Evolutionary conservation across 2,113 vertebrate species (phyloP).

Genomic region (Gnathonemus longibarbis): DNA sequence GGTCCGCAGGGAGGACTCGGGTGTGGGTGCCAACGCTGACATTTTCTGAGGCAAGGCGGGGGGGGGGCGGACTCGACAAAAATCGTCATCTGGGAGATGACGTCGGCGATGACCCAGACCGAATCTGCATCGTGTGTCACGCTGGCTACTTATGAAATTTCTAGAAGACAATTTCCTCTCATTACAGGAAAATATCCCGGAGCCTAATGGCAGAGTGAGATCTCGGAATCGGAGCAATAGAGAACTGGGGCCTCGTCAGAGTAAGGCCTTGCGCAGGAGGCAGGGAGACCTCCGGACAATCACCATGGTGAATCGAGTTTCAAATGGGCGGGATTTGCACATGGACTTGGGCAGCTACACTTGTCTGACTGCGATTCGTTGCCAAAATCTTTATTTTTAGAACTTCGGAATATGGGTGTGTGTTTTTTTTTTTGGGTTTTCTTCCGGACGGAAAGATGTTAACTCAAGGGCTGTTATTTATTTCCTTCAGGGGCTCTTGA

Average conservation of each 20-base stretch:
- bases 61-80: background rate
- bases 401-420: constrained; percentile 49
- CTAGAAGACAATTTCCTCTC: background rate
- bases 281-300: constrained; percentile 9
- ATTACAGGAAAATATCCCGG: background rate
- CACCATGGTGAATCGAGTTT: constrained; percentile 1
- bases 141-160: background rate
- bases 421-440: constrained; percentile 36
- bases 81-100: background rate
- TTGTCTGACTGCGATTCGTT: constrained; percentile 35
- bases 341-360: constrained; percentile 24
- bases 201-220: background rate
- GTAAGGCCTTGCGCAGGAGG: background rate
- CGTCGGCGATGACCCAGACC: background rate
- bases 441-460: constrained; percentile 26
- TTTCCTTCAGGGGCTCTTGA: constrained; percentile 48
- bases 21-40: constrained; percentile 69
- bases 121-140: background rate
- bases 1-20: constrained; percentile 82
- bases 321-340: constrained; percentile 21
- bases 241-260: constrained; percentile 20
- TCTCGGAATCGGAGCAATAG: constrained; percentile 16
- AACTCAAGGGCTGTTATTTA: constrained; percentile 56
- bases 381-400: constrained; percentile 57
- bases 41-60: constrained; percentile 60